These are phyloP conservation scores for Leucania comma DNA, from an alignment of 2,888 invertebrate genomes.

Conservation along the genomic window DNA sequence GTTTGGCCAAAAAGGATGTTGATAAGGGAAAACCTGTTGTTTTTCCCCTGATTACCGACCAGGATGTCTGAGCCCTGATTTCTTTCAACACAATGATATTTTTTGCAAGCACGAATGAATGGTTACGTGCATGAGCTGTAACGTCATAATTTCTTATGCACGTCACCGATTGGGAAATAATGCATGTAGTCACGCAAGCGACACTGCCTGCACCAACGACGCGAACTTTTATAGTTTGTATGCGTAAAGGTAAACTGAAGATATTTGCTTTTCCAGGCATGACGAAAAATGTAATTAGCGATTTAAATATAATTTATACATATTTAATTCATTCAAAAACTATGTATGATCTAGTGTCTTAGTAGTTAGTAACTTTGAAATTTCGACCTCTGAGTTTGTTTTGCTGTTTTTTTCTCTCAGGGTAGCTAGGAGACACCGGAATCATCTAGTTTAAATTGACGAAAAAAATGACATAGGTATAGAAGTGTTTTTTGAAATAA, in stretches of 20 bases:
- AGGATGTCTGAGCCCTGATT: constrained; percentile 76
- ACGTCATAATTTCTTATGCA: constrained; percentile 83
- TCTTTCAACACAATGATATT: constrained; percentile 72
- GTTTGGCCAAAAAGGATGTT: constrained; percentile 48
- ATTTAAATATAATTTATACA: constrained; percentile 17
- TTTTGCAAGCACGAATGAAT: constrained; percentile 81
- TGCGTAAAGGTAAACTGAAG: constrained; percentile 20
- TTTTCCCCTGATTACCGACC: constrained; percentile 69
- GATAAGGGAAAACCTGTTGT: constrained; percentile 48
- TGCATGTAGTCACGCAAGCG: constrained; percentile 79
- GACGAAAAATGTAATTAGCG: constrained; percentile 30
- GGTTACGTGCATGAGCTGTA: constrained; percentile 73
- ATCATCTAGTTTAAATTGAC: too few species aligned
- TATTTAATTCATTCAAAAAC: constrained; percentile 10
- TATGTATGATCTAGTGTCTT: too few species aligned
- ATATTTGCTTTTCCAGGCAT: constrained; percentile 38
- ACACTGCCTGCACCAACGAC: constrained; percentile 62
- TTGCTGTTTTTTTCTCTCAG: too few species aligned
- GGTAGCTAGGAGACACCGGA: too few species aligned
- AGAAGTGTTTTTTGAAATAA: too few species aligned
- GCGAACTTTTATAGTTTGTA: constrained; percentile 51
- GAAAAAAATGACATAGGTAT: too few species aligned
- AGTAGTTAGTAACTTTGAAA: too few species aligned
- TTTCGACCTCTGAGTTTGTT: too few species aligned
- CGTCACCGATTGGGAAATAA: constrained; percentile 84